phyloP scores from a whole-genome alignment of 2,888 invertebrate genomes.

The Drosophila kuntzei region DNA sequence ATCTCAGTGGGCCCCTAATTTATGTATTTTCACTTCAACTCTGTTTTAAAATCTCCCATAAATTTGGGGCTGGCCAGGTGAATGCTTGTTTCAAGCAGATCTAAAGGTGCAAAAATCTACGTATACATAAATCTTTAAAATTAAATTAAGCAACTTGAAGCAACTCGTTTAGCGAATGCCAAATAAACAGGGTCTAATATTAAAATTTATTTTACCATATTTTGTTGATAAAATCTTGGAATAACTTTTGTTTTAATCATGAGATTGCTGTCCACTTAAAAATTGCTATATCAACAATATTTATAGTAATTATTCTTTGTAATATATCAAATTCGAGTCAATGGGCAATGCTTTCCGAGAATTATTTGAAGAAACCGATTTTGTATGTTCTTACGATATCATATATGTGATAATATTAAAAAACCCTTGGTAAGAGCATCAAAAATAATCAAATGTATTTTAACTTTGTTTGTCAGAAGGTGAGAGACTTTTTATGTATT shows the following conservation, averaged over 20 bases:
- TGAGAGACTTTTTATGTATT: constrained; percentile 59
- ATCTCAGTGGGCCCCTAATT: constrained; percentile 42
- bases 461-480: constrained; percentile 63
- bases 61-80: constrained; percentile 34
- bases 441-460: constrained; percentile 58
- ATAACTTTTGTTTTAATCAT: constrained; percentile 26
- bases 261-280: not conserved
- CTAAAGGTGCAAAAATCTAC: constrained; percentile 59
- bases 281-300: not conserved
- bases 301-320: not conserved
- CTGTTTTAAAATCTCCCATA: constrained; percentile 22
- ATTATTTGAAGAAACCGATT: not conserved
- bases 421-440: not conserved
- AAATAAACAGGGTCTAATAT: constrained; percentile 41
- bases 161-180: constrained; percentile 64
- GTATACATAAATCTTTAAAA: constrained; percentile 54
- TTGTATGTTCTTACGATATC: not conserved
- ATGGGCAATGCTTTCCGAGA: not conserved
- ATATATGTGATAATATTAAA: not conserved
- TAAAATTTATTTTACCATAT: constrained; percentile 40
- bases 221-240: constrained; percentile 42
- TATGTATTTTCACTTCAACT: constrained; percentile 31
- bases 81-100: constrained; percentile 22
- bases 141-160: constrained; percentile 58
- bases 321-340: not conserved